Base-by-base conservation (phyloP, 2,113 vertebrate genomes). In the Callorhinus ursinus region DNA sequence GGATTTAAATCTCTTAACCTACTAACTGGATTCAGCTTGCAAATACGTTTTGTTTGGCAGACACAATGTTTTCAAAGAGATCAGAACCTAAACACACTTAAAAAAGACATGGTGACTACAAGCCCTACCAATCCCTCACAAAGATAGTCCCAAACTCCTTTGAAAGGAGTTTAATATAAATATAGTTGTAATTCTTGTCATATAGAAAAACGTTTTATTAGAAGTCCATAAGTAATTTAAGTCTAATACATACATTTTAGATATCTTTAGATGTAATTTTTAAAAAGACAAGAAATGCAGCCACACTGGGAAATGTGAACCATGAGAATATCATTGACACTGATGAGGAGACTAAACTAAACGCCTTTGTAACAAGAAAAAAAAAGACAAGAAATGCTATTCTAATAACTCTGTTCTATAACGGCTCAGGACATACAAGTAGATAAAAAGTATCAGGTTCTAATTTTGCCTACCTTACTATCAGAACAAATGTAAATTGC, bases 201-300 rank as follows among this genome's bases (percentile, higher is more conserved):
- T n/a, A 71, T 0, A 31, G 46, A 96, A 92, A 97, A 90, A 87
- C 36, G n/a, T 6, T 92, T 84, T 81, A 77, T 87, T 87, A 71
- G 69, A 93, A 63, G 14, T 87, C 36, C 67, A 4, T 81, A 86
- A 79, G 24, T 85, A 84, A 77, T 71, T 85, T 88, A 86, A 94
- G n/a, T 57, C 22, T 90, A 65, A 77, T 57, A 95, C 26, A 90
- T 83, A 94, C 33, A 93, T 77, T 80, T 80, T 57, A 21, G 33
- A 55, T 82, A 90, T 81, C 28, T 93, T 97, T 82, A 96, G 69
- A 92, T 53, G 31, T 15, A 96, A 31, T 95, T 97, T 94, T 90
- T 53, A 77, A 95, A 87, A 94, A 87, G 88, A 94, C 2, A 39
- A 74, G 74, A 94, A 98, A 90, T 61, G 19, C 14, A 46, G 46